Evolutionary conservation across 2,888 invertebrate species (phyloP).

Genomic region (Chrysolina oricalcia): DNA sequence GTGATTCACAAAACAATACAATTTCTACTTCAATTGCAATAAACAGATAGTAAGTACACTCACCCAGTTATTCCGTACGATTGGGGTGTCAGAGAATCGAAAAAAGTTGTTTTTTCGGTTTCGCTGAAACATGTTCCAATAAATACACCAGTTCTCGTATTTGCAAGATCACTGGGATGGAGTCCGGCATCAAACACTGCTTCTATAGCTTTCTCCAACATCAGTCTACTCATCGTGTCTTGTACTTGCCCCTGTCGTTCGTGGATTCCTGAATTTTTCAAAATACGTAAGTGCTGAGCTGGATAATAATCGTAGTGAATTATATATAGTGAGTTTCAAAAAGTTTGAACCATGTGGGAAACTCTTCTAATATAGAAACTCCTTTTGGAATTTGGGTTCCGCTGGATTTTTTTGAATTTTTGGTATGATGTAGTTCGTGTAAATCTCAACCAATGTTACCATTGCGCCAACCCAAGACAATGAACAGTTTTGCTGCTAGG

Average conservation of each 20-base stretch:
- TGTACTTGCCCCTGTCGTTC: conserved; percentile 75
- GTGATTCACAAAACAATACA: too few species aligned
- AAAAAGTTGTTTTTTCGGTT: conserved; percentile 82
- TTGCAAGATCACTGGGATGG: conserved; percentile 81
- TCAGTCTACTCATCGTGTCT: conserved; percentile 75
- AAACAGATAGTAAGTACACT: conserved; percentile 34
- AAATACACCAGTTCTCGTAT: conserved; percentile 86
- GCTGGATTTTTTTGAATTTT: too few species aligned
- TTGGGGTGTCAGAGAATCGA: conserved; percentile 79
- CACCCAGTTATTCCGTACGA: conserved; percentile 74
- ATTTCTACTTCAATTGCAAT: background rate
- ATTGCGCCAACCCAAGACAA: too few species aligned
- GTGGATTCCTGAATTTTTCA: conserved; percentile 53
- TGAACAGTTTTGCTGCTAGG: too few species aligned
- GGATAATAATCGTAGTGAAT: too few species aligned
- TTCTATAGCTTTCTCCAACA: conserved; percentile 77
- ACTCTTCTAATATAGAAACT: too few species aligned
- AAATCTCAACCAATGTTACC: too few species aligned
- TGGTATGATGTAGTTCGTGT: too few species aligned
- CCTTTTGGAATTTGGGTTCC: too few species aligned
- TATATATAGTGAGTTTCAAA: too few species aligned
- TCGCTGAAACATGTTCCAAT: conserved; percentile 86
- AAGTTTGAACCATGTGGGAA: too few species aligned
- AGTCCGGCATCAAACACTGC: conserved; percentile 78
- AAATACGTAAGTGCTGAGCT: background rate